Evolutionary conservation across 30 jellyfish, hydroid and myxozoan genomes (phyloP).

Genomic region (Nemopilema nomurai): DNA sequence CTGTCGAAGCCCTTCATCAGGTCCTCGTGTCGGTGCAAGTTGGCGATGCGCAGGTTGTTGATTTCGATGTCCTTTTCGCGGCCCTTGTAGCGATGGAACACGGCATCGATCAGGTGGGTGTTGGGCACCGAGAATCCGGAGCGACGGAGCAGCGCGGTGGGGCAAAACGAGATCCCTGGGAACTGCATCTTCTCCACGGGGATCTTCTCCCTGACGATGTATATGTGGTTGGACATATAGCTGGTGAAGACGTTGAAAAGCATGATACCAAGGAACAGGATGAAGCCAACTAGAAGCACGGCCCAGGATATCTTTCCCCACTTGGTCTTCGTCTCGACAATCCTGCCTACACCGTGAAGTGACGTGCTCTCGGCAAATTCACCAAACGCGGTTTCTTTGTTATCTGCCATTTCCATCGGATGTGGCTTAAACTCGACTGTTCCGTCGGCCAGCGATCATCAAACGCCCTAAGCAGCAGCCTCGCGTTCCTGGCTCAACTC

Average conservation of each 20-base stretch:
- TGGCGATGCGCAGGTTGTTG: constrained; percentile 48
- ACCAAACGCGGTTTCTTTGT: constrained; percentile 9
- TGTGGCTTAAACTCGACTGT: too few species aligned
- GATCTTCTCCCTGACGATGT: constrained; percentile 50
- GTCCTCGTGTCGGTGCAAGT: constrained; percentile 29
- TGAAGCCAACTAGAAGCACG: constrained; percentile 43
- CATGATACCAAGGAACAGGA: constrained; percentile 44
- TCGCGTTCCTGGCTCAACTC: too few species aligned
- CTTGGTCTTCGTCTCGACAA: constrained; percentile 51
- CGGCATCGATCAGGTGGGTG: constrained; percentile 6
- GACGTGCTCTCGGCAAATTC: constrained; percentile 58
- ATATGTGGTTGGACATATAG: constrained; percentile 55
- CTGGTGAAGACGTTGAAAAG: constrained; percentile 50
- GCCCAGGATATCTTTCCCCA: constrained; percentile 61
- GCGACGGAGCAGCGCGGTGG: constrained; percentile 48
- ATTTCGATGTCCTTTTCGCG: constrained; percentile 32
- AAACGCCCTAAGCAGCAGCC: too few species aligned
- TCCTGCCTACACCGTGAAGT: constrained; percentile 58
- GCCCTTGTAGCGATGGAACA: constrained; percentile 13
- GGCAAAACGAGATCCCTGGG: constrained; percentile 66
- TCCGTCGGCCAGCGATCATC: too few species aligned
- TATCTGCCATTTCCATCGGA: background rate
- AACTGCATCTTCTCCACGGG: constrained; percentile 47
- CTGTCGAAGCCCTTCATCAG: constrained; percentile 38
- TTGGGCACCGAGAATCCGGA: constrained; percentile 37